Percentiles rank a stretch among this genome's conserved stretches.
These are phyloP conservation scores for Hirtodrosophila confusa DNA, from an alignment of 2,888 invertebrate species.

Conservation along the genomic window DNA sequence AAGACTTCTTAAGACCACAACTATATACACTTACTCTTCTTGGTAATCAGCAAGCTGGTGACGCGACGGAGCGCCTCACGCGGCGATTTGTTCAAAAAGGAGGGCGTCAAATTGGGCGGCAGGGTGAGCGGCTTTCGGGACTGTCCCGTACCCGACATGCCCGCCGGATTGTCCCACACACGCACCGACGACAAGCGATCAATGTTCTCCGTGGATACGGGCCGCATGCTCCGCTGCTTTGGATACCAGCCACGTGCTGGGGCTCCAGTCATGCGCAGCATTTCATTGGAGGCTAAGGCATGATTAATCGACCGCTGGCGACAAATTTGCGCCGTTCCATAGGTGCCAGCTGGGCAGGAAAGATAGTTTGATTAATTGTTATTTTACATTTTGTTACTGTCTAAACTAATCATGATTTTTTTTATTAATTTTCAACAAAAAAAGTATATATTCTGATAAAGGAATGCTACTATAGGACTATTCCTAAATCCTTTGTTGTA, in stretches of 20 bases:
- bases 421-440: too few species aligned
- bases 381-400: too few species aligned
- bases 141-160: constrained; percentile 85
- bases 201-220: constrained; percentile 93
- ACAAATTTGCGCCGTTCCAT: constrained; percentile 83
- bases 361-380: neutral
- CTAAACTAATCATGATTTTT: too few species aligned
- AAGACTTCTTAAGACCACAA: too few species aligned
- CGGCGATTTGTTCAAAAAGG: constrained; percentile 95
- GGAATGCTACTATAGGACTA: too few species aligned
- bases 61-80: constrained; percentile 94
- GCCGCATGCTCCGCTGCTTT: constrained; percentile 88
- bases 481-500: too few species aligned
- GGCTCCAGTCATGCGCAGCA: constrained; percentile 91
- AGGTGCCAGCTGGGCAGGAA: constrained; percentile 55
- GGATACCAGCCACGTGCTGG: constrained; percentile 95
- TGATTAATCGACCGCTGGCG: constrained; percentile 85
- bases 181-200: constrained; percentile 88
- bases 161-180: constrained; percentile 84
- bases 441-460: too few species aligned
- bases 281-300: constrained; percentile 89
- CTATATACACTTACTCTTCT: constrained; percentile 87
- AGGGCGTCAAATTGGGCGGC: constrained; percentile 94
- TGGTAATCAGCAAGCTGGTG: constrained; percentile 92
- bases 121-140: constrained; percentile 92